phyloP scores from a whole-genome alignment of 2,888 invertebrate species.

The Pyrgus malvae region DNA sequence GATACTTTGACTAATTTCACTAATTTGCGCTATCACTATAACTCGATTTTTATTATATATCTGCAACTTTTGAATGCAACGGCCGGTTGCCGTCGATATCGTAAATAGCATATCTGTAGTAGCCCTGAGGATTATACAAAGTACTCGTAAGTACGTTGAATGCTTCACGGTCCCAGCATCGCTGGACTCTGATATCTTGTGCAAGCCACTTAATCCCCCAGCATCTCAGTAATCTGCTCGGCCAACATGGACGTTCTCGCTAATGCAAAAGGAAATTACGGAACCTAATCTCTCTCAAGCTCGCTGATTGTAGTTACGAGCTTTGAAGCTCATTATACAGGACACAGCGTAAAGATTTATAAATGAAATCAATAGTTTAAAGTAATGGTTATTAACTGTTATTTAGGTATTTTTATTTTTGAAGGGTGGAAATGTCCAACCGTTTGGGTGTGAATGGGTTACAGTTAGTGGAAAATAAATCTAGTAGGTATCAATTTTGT shows the following conservation, averaged over 20 bases:
- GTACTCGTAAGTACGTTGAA: background rate
- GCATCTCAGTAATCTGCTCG: constrained; percentile 53
- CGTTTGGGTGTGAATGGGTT: too few species aligned
- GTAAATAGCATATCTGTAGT: background rate
- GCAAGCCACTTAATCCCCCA: constrained; percentile 40
- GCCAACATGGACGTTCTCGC: constrained; percentile 39
- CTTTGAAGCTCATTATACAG: background rate
- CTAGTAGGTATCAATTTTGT: too few species aligned
- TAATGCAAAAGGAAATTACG: constrained; percentile 30
- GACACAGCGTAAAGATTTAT: background rate
- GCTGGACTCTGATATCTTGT: constrained; percentile 34
- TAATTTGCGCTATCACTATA: too few species aligned
- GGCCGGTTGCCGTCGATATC: too few species aligned
- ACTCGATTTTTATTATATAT: too few species aligned
- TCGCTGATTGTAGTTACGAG: constrained; percentile 1
- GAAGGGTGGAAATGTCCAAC: too few species aligned
- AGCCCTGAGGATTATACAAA: background rate
- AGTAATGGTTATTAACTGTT: too few species aligned
- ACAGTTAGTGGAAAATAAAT: too few species aligned
- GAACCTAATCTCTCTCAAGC: constrained; percentile 9
- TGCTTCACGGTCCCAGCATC: constrained; percentile 1
- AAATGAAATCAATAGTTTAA: too few species aligned
- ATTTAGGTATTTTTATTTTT: too few species aligned
- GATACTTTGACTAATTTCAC: too few species aligned
- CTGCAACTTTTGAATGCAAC: too few species aligned